Evolutionary conservation across 2,888 invertebrate species (phyloP), one percentile per base, ranked within the genome.

Genomic region (Euzophera pinguis): DNA sequence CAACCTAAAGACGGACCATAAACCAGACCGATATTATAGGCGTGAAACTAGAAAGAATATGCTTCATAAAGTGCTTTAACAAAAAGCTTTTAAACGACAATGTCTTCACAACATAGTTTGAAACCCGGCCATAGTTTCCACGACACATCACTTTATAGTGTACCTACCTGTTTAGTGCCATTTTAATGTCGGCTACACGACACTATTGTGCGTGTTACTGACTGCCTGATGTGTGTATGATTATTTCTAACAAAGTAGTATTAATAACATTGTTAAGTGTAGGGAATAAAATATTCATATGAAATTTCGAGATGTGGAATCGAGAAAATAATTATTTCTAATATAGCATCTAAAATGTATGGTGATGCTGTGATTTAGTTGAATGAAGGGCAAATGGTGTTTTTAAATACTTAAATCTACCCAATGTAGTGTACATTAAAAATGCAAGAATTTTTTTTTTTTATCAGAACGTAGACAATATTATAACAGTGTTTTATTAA

Each of bases 91-190:
- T 27, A 43, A 43, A 43, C 14, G 14, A 50, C 50, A 50, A 50
- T 50, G 50, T 50, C 13, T 41, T 50, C 12, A 57, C 61, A 59
- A 61, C 62, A 59, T 59, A 55, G 52, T 54, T 53, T 60, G 61
- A 56, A 59, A 64, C 56, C 60, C 58, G 52, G 52, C 62, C 63
- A 75, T 81, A 73, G 76, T 79, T 84, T 84, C 84, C 84, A 63
- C 71, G 58, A 82, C 82, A 78, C 73, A 73, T 75, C 74, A 78
- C 71, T 85, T 86, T 83, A 84, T 76, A 71, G 73, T 65, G 64
- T 64, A 67, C 63, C 60, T 64, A 67, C 63, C 60, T 61, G 57
- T 57, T 58, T 68, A 65, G 67, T 63, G 64, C 57, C 63, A 69
- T 59, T 69, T 66, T 69, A 63, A 62, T 64, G 65, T n/a, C 32